A percentile compares a stretch with the other conserved stretches of the same genome.
These are phyloP conservation scores for Hartigia nigra DNA, from an alignment of 2,888 invertebrate genomes.

Conservation along the genomic window DNA sequence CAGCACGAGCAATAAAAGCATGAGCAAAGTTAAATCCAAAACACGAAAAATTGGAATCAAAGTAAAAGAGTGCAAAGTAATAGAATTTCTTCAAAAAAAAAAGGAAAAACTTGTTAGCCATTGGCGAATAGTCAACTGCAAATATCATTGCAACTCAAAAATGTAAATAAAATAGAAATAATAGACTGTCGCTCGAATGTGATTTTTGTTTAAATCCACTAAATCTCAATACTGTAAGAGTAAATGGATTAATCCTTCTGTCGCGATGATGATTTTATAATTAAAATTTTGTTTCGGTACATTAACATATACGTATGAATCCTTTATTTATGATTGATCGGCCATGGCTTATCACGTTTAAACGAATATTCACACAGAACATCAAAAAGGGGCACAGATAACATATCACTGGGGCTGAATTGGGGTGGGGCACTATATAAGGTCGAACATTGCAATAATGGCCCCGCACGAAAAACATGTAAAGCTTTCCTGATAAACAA, in stretches of 20 bases:
- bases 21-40: not conserved
- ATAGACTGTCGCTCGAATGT: not conserved
- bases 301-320: not conserved
- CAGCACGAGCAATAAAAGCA: not conserved
- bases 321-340: not conserved
- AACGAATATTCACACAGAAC: not conserved
- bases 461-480: slow-evolving; percentile 19
- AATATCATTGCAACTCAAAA: not conserved
- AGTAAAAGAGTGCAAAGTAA: not conserved
- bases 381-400: not conserved
- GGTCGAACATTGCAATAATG: slow-evolving; percentile 32
- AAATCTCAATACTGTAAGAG: slow-evolving; percentile 18
- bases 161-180: not conserved
- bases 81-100: not conserved
- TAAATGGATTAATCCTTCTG: not conserved
- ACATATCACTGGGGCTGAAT: slow-evolving; percentile 46
- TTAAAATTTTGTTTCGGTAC: not conserved
- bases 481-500: slow-evolving; percentile 16
- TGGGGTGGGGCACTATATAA: slow-evolving; percentile 60
- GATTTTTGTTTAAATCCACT: not conserved
- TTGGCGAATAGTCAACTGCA: not conserved
- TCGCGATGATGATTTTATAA: not conserved
- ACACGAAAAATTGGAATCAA: not conserved
- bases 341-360: not conserved
- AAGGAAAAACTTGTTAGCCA: not conserved